phyloP scores from a whole-genome alignment of 2,888 invertebrate species.

The Gari tellinella region DNA sequence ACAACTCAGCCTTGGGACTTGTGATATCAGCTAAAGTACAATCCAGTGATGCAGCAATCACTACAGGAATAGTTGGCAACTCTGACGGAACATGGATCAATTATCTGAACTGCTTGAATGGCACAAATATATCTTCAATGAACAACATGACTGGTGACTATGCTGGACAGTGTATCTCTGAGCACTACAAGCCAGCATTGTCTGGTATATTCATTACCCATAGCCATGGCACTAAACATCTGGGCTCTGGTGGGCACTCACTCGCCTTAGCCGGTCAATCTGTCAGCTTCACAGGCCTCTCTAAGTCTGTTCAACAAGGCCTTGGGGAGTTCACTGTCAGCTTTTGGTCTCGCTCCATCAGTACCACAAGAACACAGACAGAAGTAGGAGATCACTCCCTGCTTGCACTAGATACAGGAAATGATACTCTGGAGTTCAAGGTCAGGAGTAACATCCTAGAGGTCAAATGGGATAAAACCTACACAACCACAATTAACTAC shows the following conservation, averaged over 20 bases:
- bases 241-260: too few species aligned
- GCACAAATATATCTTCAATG: conserved; percentile 19
- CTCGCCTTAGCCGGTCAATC: conserved; percentile 5
- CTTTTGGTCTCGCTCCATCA: conserved; percentile 41
- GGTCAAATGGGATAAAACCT: conserved; percentile 39
- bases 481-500: conserved; percentile 31
- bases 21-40: conserved; percentile 49
- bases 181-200: conserved; percentile 25
- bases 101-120: conserved; percentile 56
- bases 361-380: conserved; percentile 19
- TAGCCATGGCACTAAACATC: conserved; percentile 6
- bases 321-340: conserved; percentile 25
- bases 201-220: conserved; percentile 35
- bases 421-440: conserved; percentile 33
- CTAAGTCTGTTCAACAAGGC: conserved; percentile 16
- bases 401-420: conserved; percentile 31
- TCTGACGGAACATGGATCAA: conserved; percentile 63
- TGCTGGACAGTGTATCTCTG: conserved; percentile 47
- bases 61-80: conserved; percentile 66
- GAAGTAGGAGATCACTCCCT: conserved; percentile 17
- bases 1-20: conserved; percentile 56
- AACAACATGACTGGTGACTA: conserved; percentile 42
- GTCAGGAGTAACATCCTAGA: conserved; percentile 29
- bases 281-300: conserved; percentile 33
- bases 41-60: conserved; percentile 29